Base-by-base conservation (phyloP, 2,888 invertebrate genomes). In the Hipparchia semele region DNA sequence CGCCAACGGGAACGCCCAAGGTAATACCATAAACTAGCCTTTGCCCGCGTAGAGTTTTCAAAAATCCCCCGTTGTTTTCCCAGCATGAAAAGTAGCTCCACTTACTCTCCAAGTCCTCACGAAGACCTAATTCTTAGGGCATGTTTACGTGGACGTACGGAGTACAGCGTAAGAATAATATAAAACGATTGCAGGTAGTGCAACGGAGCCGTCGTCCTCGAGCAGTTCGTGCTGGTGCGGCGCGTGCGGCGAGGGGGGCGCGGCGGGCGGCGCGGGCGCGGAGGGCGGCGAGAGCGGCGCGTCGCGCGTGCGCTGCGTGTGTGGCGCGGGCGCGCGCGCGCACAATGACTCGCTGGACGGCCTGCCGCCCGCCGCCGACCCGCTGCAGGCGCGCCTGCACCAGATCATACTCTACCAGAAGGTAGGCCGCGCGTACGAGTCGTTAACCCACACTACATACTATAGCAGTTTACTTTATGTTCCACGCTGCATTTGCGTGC, bases 391-490 rank as follows among this genome's bases (percentile, higher is more conserved):
- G 77, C 92, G 98, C 77, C 94, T 98, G 82, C 96, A 96, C 85
- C 97, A 98, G 89, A 96, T 98, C 83, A 96, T 97, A 81, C 94
- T 96, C 73, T 96, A 97, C 79, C 96, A 97, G 86, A 96, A 96
- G 95, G 98, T 97, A 84, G 39, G 39, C 2, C 23, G 23, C 1
- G 23, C 23, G 0, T 23, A 23, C 23, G 23, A 1, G 23, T 23
- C 23, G 23, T 23, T 1, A 23, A 23, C 23, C 23, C 23, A 23
- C 23, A 1, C 23, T 23, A 23, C 23, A 23, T 23, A 39, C 2
- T 39, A 39, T 39, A 39, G 5, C 39, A 39, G 5, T 39, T 39
- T 39, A 23, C 39, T 2, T 39, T 39, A 5, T 39, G 39, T 39
- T 39, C 39, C 39, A 39, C 39, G 5, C 39, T 5, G 39, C 5